Evolutionary conservation across 2,888 invertebrate genomes (phyloP), one percentile per base, ranked within the genome.

Genomic region (Drosophila subsilvestris): DNA sequence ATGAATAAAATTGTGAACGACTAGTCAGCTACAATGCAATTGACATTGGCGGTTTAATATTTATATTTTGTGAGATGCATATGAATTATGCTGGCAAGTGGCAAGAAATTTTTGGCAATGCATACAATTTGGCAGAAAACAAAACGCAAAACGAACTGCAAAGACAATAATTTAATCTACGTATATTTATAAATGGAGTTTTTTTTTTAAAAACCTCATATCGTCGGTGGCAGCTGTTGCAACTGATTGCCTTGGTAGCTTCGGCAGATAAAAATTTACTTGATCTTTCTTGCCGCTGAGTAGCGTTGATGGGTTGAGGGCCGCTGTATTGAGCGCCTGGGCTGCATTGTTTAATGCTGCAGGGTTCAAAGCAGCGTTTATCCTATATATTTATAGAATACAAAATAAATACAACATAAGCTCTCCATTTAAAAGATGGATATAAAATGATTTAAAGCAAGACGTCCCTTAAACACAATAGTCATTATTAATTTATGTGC

Each of bases 251-350:
- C 80, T 84, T 67, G 78, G 88, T 76, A 90, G 86, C 74, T 89
- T 90, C 79, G 90, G 90, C 72, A 90, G 80, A 87, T 90, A 90
- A 77, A 90, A 90, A 84, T 80, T 86, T 62, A 90, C 79, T 76
- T 87, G 86, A 79, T 90, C 90, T 89, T 90, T 90, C 81, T 90
- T 90, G 68, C 86, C 81, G 55, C 89, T 85, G 51, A 89, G 81
- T 62, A 89, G 74, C 60, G 88, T 60, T 73, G 88, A 88, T 56
- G 89, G 89, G 79, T 89, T 89, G 75, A 89, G 88, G 47, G 89
- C 89, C 69, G 89, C 89, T 45, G 89, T 84, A 74, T 89, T 89
- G 55, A 89, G 79, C 27, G 89, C 89, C 77, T 89, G 89, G 42
- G 89, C 89, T 72, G 89, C 89, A 79, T 86, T 89, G 76, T 89